phyloP scores from a whole-genome alignment of 2,888 invertebrate genomes.

The Ennomos quercinarius region DNA sequence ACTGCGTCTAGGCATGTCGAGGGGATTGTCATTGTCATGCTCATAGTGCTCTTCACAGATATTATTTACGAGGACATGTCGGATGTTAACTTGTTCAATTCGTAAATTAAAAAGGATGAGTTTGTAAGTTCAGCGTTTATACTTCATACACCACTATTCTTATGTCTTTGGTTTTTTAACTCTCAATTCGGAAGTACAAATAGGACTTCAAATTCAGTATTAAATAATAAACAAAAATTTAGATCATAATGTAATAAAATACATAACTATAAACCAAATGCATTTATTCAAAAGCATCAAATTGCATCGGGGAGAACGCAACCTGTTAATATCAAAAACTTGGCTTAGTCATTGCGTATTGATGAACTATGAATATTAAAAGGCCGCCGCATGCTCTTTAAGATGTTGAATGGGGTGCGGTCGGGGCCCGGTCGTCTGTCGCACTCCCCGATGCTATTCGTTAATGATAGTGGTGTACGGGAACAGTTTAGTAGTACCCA shows the following conservation, averaged over 20 bases:
- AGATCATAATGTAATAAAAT: neutral
- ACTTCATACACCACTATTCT: constrained; percentile 32
- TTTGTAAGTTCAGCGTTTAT: constrained; percentile 22
- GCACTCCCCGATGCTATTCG: constrained; percentile 20
- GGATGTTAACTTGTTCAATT: constrained; percentile 2
- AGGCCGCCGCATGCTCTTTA: constrained; percentile 21
- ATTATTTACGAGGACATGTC: constrained; percentile 5
- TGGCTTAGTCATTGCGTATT: constrained; percentile 21
- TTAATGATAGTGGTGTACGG: constrained; percentile 35
- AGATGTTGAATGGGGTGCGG: constrained; percentile 11
- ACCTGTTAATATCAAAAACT: constrained; percentile 16
- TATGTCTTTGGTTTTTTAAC: constrained; percentile 1
- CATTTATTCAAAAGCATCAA: constrained; percentile 21
- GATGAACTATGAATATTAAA: constrained; percentile 28
- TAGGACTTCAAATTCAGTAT: neutral
- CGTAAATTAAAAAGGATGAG: constrained; percentile 20
- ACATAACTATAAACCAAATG: constrained; percentile 11
- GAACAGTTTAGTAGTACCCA: constrained; percentile 69
- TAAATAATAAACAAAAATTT: constrained; percentile 10
- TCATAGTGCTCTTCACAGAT: constrained; percentile 11
- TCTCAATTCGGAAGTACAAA: neutral
- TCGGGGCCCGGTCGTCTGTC: neutral
- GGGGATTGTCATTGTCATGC: constrained; percentile 6
- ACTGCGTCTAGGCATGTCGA: constrained; percentile 17
- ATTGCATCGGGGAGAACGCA: constrained; percentile 21